Evolutionary conservation across 2,797 vertebrate species (phyloP).

Genomic region (Mionectes olivaceus): DNA sequence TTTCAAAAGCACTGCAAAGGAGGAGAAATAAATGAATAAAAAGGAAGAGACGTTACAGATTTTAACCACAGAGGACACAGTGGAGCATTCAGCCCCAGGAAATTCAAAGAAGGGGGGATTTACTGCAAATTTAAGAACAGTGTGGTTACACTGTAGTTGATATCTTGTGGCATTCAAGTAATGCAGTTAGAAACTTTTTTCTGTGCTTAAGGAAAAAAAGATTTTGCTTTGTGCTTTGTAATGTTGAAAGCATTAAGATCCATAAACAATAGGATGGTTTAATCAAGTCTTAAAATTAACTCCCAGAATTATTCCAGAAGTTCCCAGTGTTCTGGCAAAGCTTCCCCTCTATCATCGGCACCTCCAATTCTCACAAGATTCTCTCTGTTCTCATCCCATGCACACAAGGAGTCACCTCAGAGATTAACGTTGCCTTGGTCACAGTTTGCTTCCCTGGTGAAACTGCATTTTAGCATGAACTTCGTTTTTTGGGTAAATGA

Average conservation of each 20-base stretch:
- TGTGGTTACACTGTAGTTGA: neutral
- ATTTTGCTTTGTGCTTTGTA: neutral
- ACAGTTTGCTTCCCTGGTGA: neutral
- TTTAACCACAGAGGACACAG: constrained; percentile 3
- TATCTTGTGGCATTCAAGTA: neutral
- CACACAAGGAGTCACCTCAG: neutral
- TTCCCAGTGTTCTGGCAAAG: neutral
- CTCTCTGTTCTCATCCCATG: neutral
- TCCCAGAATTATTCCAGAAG: neutral
- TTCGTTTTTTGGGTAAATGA: neutral
- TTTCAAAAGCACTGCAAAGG: neutral
- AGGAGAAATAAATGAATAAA: neutral
- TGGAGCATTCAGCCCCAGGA: neutral
- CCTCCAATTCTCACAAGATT: accelerated
- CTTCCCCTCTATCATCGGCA: neutral
- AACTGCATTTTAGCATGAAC: neutral
- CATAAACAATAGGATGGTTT: constrained; percentile 29
- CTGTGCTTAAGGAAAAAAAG: neutral
- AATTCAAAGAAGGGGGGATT: neutral
- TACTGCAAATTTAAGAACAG: constrained; percentile 28
- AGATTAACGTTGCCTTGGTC: neutral
- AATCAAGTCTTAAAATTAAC: constrained; percentile 53
- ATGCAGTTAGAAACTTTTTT: constrained; percentile 17
- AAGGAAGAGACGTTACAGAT: neutral
- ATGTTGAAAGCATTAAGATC: constrained; percentile 38